phyloP scores from a whole-genome alignment of 2,888 invertebrate genomes.

The Melanostoma scalare region DNA sequence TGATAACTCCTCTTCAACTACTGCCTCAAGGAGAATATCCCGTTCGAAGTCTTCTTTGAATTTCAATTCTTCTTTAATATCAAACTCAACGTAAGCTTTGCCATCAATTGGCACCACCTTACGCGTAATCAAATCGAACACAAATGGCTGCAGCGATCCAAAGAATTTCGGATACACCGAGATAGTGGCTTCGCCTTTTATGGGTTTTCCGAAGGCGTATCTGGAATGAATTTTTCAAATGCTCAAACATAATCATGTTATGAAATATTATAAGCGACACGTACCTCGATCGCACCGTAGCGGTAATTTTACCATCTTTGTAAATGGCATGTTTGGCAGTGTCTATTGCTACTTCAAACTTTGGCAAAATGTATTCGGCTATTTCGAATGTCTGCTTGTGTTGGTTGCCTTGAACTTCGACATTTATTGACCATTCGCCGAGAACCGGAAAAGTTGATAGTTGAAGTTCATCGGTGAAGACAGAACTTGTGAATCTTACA shows the following conservation, averaged over 20 bases:
- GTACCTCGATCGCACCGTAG: conserved; percentile 85
- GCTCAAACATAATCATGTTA: background rate
- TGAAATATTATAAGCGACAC: conserved; percentile 35
- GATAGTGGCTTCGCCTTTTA: conserved; percentile 93
- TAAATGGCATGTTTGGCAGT: conserved; percentile 93
- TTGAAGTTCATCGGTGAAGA: conserved; percentile 89
- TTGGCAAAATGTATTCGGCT: conserved; percentile 95
- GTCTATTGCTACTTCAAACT: conserved; percentile 94
- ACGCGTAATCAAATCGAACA: conserved; percentile 84
- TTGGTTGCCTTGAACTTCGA: conserved; percentile 84
- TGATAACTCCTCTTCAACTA: conserved; percentile 95
- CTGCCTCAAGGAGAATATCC: conserved; percentile 92
- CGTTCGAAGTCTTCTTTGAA: conserved; percentile 90
- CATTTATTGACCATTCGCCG: conserved; percentile 94
- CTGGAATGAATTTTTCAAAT: conserved; percentile 67
- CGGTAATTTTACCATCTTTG: conserved; percentile 90
- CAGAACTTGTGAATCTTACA: conserved; percentile 87
- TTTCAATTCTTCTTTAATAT: conserved; percentile 90
- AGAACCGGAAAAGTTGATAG: conserved; percentile 91
- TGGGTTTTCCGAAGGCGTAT: conserved; percentile 87
- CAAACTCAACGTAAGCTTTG: conserved; percentile 88
- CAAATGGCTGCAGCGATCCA: conserved; percentile 81
- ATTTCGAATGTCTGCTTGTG: conserved; percentile 85
- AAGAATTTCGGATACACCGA: conserved; percentile 91
- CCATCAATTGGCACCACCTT: conserved; percentile 88